Percentiles rank a stretch among this genome's conserved stretches.
Evolutionary conservation across 2,113 vertebrate species (phyloP).

Genomic region (Prolemur simus): DNA sequence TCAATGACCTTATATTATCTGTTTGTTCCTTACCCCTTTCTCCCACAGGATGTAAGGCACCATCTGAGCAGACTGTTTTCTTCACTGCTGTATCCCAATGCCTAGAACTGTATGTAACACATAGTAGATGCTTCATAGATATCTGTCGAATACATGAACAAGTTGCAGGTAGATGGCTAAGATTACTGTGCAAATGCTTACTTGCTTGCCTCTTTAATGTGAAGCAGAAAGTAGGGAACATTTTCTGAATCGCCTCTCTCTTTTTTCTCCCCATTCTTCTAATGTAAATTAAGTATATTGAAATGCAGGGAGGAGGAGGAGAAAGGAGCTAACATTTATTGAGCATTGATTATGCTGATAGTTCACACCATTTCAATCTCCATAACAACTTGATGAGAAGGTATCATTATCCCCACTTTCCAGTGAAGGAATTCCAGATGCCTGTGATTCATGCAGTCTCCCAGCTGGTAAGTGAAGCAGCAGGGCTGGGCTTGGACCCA

Average conservation of each 20-base stretch:
- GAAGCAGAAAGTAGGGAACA: neutral
- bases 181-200: neutral
- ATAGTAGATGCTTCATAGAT: neutral
- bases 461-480: neutral
- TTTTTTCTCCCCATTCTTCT: neutral
- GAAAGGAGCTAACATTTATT: neutral
- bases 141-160: neutral
- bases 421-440: neutral
- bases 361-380: neutral
- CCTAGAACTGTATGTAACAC: neutral
- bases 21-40: neutral
- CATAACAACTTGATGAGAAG: neutral
- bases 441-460: neutral
- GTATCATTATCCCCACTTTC: neutral
- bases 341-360: neutral
- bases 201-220: neutral
- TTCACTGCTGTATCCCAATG: neutral
- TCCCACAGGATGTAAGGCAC: neutral
- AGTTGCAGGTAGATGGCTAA: neutral
- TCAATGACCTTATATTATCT: neutral
- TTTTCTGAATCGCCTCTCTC: neutral
- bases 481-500: neutral
- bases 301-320: neutral
- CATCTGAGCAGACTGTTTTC: neutral
- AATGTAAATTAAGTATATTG: neutral